Evolutionary conservation across 2,113 vertebrate species (phyloP).

Genomic region (Podiceps cristatus): DNA sequence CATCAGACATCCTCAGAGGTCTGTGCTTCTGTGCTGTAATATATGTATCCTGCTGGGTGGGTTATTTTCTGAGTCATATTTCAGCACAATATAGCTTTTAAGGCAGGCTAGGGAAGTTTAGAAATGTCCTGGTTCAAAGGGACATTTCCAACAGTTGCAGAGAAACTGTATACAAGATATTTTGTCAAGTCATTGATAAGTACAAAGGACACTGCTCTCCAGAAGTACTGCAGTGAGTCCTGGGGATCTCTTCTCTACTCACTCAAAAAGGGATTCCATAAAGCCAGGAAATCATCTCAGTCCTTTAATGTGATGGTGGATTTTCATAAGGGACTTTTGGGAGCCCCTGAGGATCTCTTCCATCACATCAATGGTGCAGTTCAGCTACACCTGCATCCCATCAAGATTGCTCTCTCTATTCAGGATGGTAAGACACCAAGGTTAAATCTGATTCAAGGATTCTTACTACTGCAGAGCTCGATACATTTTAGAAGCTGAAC

Average conservation of each 20-base stretch:
- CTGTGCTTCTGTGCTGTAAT: background rate
- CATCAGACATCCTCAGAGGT: background rate
- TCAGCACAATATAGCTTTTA: background rate
- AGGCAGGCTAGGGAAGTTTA: background rate
- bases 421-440: background rate
- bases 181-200: background rate
- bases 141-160: background rate
- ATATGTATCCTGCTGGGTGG: background rate
- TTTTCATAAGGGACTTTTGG: background rate
- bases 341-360: background rate
- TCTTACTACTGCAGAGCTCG: background rate
- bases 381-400: conserved; percentile 36
- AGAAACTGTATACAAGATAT: background rate
- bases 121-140: background rate
- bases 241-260: background rate
- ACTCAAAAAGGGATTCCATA: background rate
- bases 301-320: background rate
- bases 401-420: conserved; percentile 15
- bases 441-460: background rate
- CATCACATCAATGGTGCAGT: background rate
- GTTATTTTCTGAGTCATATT: background rate
- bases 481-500: background rate
- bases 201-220: background rate
- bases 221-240: background rate
- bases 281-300: background rate